phyloP scores from a whole-genome alignment of 2,888 invertebrate genomes.

The Azorinus chamasolen region DNA sequence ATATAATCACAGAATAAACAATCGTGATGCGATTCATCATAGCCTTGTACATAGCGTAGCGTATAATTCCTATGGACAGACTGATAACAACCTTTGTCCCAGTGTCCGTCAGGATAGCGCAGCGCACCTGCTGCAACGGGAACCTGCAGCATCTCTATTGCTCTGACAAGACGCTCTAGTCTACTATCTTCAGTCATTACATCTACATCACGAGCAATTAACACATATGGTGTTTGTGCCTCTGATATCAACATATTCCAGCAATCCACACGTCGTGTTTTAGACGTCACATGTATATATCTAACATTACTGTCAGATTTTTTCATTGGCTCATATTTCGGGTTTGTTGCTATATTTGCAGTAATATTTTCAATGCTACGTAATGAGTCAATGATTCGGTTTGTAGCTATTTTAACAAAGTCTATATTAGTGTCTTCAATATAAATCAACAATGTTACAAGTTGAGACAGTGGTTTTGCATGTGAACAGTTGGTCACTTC shows the following conservation, averaged over 20 bases:
- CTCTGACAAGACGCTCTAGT: slow-evolving; percentile 77
- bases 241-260: slow-evolving; percentile 69
- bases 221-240: slow-evolving; percentile 76
- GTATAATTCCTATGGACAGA: slow-evolving; percentile 75
- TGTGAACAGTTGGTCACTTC: slow-evolving; percentile 50
- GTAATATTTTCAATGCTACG: not conserved
- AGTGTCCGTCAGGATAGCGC: slow-evolving; percentile 74
- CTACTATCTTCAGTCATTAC: slow-evolving; percentile 71
- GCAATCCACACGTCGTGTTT: slow-evolving; percentile 34
- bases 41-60: slow-evolving; percentile 76
- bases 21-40: slow-evolving; percentile 77
- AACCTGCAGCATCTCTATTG: slow-evolving; percentile 70
- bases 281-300: too few species aligned
- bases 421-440: not conserved
- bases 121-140: slow-evolving; percentile 76
- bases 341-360: too few species aligned
- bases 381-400: not conserved
- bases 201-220: slow-evolving; percentile 72
- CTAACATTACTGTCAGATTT: too few species aligned
- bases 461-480: slow-evolving; percentile 17
- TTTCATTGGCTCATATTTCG: too few species aligned
- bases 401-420: not conserved
- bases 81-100: slow-evolving; percentile 80
- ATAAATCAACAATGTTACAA: slow-evolving; percentile 49
- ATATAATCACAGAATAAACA: slow-evolving; percentile 82